These are phyloP conservation scores for Acronicta aceris DNA, from an alignment of 2,888 invertebrate species.

Conservation along the genomic window DNA sequence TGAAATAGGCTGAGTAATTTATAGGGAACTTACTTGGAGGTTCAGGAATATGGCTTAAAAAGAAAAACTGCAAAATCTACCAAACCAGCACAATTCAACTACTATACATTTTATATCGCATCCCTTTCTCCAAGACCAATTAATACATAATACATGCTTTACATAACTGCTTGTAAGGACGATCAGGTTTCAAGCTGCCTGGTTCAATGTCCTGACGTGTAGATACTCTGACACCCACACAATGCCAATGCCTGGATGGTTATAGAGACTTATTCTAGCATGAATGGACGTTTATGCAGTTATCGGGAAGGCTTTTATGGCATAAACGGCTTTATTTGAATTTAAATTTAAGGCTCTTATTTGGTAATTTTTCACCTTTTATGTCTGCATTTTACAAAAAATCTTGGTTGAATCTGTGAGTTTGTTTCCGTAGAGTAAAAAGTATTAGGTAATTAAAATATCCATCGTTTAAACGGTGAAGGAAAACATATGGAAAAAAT, in stretches of 20 bases:
- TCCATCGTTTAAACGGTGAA: too few relatives aligned
- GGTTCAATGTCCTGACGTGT: slow-evolving; percentile 38
- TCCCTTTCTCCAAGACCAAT: background rate
- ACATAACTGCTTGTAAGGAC: slow-evolving; percentile 19
- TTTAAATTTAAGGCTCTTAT: background rate
- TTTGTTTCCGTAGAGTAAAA: too few relatives aligned
- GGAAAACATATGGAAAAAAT: too few relatives aligned
- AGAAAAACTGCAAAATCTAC: too few relatives aligned
- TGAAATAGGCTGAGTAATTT: too few relatives aligned
- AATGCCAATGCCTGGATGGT: slow-evolving; percentile 3
- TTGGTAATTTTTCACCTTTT: too few relatives aligned
- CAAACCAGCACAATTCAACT: too few relatives aligned
- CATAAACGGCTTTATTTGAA: background rate
- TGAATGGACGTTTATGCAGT: background rate
- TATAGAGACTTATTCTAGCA: background rate
- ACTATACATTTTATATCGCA: background rate
- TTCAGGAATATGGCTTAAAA: too few relatives aligned
- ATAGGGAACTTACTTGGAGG: too few relatives aligned
- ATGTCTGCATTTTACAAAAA: too few relatives aligned
- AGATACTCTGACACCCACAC: slow-evolving; percentile 21
- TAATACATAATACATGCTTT: slow-evolving; percentile 11
- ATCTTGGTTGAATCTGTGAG: too few relatives aligned
- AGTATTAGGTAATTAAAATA: too few relatives aligned
- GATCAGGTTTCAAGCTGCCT: slow-evolving; percentile 15
- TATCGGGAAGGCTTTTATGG: background rate